Base-by-base conservation (phyloP, 2,888 invertebrate species). In the Cerastoderma edule region DNA sequence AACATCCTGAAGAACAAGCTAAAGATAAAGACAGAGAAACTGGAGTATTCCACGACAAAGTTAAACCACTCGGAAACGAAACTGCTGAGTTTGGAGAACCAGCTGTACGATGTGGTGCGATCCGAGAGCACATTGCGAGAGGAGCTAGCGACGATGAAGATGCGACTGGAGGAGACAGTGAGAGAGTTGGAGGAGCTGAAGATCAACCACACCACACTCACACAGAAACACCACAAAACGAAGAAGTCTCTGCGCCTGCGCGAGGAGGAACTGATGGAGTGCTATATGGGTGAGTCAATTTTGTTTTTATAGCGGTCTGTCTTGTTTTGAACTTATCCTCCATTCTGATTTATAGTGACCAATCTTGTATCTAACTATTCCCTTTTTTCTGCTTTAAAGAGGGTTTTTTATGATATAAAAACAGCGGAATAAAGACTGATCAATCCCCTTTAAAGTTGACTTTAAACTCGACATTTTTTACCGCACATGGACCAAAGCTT, bases 1-100 rank as follows among this genome's bases (percentile, higher is more conserved):
- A 86, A 85, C n/a, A 84, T 89, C 24, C 65, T 89, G 54, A 89
- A 88, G 82, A 90, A 87, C 66, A 84, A 88, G 64, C 67, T 90
- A 33, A 88, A 89, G 69, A 85, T 85, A 56, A 85, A 85, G 56
- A 77, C 83, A 10, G 86, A 86, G 67, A 73, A 82, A 39, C 78
- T 88, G 27, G 69, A 83, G 16, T 78, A 83, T 19, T 82, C 83
- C 16, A 66, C 67, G 4, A 86, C 86, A 30, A 78, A 60, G 28
- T 64, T 83, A 0, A 87, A 85, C 60, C 35, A 57, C n/a, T 72
- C 82, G 0, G 80, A 83, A 39, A 66, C 79, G 0, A 82, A 83
- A 67, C 48, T 80, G 3, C 19, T 76, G 27, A 75, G 68, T 35
- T 56, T 85, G 0, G 87, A 87, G 63, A 81, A 76, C 35, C 83